Base-by-base conservation (phyloP, 2,888 invertebrate species). In the Trichopoda pennipes region DNA sequence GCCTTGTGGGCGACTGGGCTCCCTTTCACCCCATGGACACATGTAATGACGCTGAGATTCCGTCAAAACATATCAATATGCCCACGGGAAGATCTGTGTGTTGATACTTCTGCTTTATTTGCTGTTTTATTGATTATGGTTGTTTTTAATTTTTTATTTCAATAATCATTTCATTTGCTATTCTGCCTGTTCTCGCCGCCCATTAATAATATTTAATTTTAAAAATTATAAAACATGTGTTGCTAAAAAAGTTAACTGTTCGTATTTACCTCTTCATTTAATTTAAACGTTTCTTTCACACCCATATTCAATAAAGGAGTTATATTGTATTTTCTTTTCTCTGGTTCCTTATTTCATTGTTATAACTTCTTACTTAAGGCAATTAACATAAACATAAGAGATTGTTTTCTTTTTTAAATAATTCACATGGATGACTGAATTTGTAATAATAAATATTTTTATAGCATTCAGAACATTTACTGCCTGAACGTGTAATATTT, bases 381-480 rank as follows among this genome's bases (percentile, higher is more conserved):
- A 17, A 49, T 9, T 49, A 49, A 19, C 61, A 53, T 61, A 32
- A n/a, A 53, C 19, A 42, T 61, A 6, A 35, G 21, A 16, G 16
- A 4, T 14, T 53, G 47, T 28, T 19, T 63, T 64, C 35, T 53
- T 19, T 69, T 38, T 51, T 19, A 47, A 73, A 66, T 38, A 60
- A 73, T 66, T 60, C 73, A 73, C 42, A 55, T 47, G 47, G 79
- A 79, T 73, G 79, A 73, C 61, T 66, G 79, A 55, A 79, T 53
- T 53, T 58, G 44, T 44, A 72, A 51, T 32, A 66, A 68, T 17
- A 73, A 73, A 69, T 56, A 32, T 47, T 77, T 75, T 81, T 73
- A 77, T 81, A 51, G 76, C 56, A 60, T 72, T 19, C 42, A 55
- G 38, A 79, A 75, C 81, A 82, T 82, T 82, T 82, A 82, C 75